These are phyloP conservation scores for Telmatherina bonti DNA, from an alignment of 2,797 vertebrate genomes.

Conservation along the genomic window DNA sequence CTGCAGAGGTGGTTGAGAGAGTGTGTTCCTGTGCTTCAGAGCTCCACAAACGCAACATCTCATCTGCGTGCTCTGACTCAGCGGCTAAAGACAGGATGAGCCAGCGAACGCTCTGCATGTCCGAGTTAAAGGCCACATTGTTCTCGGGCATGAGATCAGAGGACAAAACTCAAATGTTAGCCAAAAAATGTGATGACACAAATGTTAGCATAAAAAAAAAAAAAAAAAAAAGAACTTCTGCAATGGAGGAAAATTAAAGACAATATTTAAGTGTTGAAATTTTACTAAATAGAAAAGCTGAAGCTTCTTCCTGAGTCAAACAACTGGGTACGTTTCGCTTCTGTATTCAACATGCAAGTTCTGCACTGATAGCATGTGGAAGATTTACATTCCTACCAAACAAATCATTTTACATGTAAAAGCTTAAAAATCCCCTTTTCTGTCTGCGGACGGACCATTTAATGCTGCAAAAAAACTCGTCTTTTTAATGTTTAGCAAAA, in stretches of 20 bases:
- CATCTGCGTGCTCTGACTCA: slow-evolving; percentile 47
- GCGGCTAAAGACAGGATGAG: slow-evolving; percentile 24
- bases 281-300: not conserved
- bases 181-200: not conserved
- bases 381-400: too few relatives aligned
- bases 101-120: slow-evolving; percentile 14
- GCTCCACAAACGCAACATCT: slow-evolving; percentile 38
- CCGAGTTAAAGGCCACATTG: not conserved
- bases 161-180: not conserved
- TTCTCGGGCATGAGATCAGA: not conserved
- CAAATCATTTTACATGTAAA: too few relatives aligned
- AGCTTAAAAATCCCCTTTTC: too few relatives aligned
- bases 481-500: too few relatives aligned
- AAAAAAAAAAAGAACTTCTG: not conserved
- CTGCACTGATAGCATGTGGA: too few relatives aligned
- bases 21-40: slow-evolving; percentile 24
- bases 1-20: slow-evolving; percentile 45
- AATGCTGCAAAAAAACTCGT: too few relatives aligned
- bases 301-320: not conserved
- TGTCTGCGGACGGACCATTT: too few relatives aligned
- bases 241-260: too few relatives aligned
- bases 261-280: not conserved
- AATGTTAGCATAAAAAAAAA: not conserved
- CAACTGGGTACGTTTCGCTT: not conserved
- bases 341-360: too few relatives aligned